Evolutionary conservation across 2,888 invertebrate species (phyloP).

Genomic region (Cerastis rubricosa): DNA sequence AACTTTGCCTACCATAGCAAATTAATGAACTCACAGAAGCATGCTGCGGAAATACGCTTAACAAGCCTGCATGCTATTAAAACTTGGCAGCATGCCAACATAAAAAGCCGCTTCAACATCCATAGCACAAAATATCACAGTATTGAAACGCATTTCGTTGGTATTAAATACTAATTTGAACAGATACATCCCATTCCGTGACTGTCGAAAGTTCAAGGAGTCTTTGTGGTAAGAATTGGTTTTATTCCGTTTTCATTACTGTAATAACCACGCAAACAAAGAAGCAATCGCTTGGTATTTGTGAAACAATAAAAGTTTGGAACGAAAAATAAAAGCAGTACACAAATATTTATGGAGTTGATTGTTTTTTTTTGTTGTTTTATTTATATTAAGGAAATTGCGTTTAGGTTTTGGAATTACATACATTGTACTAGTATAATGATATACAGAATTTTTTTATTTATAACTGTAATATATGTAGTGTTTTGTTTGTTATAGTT

Average conservation of each 20-base stretch:
- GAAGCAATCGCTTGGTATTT: constrained; percentile 49
- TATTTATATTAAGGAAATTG: not conserved
- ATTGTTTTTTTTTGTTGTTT: constrained; percentile 34
- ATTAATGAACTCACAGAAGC: constrained; percentile 14
- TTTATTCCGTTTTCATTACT: constrained; percentile 75
- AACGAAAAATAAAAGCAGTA: constrained; percentile 41
- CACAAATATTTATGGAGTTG: constrained; percentile 33
- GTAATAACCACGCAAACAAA: constrained; percentile 65
- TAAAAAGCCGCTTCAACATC: constrained; percentile 2
- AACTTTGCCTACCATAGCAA: not conserved
- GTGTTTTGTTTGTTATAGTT: too few relatives aligned
- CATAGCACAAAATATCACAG: constrained; percentile 18
- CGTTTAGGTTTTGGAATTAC: not conserved
- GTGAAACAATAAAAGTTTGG: constrained; percentile 57
- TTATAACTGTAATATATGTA: too few relatives aligned
- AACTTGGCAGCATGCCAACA: constrained; percentile 32
- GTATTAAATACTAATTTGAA: constrained; percentile 69
- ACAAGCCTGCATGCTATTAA: constrained; percentile 18
- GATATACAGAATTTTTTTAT: not conserved
- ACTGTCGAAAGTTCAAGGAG: constrained; percentile 83
- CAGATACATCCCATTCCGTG: constrained; percentile 74
- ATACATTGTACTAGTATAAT: not conserved
- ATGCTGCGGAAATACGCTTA: constrained; percentile 2
- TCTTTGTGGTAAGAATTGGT: constrained; percentile 70
- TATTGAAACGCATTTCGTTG: constrained; percentile 37